phyloP scores from a whole-genome alignment of 2,888 invertebrate species.

The Pyralis farinalis region DNA sequence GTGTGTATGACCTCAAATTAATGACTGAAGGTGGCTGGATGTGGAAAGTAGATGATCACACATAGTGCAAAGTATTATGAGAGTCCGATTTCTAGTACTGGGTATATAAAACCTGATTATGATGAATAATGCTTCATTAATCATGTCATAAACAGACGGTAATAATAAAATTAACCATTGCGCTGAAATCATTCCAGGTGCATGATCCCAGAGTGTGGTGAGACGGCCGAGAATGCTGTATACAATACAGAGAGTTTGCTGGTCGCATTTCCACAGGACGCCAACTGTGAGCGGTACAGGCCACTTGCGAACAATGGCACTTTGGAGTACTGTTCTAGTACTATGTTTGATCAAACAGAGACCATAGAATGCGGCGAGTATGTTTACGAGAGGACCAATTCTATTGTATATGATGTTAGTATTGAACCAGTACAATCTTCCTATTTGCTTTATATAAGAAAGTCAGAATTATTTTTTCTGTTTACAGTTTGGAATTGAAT shows the following conservation, averaged over 20 bases:
- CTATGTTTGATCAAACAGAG: slow-evolving; percentile 24
- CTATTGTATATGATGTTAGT: slow-evolving; percentile 38
- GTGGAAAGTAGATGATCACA: too few species aligned
- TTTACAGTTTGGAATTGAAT: slow-evolving; percentile 82
- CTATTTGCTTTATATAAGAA: too few species aligned
- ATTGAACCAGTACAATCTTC: too few species aligned
- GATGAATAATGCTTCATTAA: too few species aligned
- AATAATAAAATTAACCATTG: too few species aligned
- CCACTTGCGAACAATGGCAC: slow-evolving; percentile 12
- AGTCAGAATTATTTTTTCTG: slow-evolving; percentile 11
- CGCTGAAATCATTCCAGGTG: slow-evolving; percentile 22
- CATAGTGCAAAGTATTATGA: too few species aligned
- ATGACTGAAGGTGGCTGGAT: too few species aligned
- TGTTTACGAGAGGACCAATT: slow-evolving; percentile 32
- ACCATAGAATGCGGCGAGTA: slow-evolving; percentile 26
- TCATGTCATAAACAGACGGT: too few species aligned
- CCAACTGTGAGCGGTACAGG: slow-evolving; percentile 52
- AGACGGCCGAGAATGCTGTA: slow-evolving; percentile 20
- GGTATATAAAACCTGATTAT: too few species aligned
- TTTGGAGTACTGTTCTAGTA: slow-evolving; percentile 22
- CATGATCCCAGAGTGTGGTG: slow-evolving; percentile 32
- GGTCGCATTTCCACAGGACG: slow-evolving; percentile 28
- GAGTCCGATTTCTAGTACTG: too few species aligned
- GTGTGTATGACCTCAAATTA: too few species aligned
- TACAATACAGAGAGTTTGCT: slow-evolving; percentile 51